A percentile compares a stretch with the other conserved stretches of the same genome.
phyloP scores from a whole-genome alignment of 2,888 invertebrate genomes.

The Agrochola lychnidis region DNA sequence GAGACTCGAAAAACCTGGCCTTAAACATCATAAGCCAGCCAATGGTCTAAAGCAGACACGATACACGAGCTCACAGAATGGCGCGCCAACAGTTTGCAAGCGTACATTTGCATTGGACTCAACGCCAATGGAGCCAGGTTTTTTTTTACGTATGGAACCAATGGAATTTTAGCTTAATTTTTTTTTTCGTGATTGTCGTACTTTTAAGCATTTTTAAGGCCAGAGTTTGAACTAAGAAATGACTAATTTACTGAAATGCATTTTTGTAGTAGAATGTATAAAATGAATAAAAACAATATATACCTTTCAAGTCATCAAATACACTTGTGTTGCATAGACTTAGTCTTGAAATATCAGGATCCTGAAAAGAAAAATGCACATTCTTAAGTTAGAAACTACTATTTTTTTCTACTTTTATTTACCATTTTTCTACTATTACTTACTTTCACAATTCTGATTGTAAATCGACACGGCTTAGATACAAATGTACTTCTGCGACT shows the following conservation, averaged over 20 bases:
- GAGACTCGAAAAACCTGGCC: no score
- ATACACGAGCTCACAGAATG: no score
- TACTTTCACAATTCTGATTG: constrained; percentile 86
- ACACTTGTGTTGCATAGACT: constrained; percentile 79
- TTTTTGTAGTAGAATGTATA: background rate
- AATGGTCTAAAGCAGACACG: no score
- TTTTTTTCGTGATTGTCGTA: background rate
- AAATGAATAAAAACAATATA: constrained; percentile 54
- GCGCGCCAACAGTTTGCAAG: no score
- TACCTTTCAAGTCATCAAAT: constrained; percentile 84
- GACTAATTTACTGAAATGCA: background rate
- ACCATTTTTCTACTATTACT: constrained; percentile 58
- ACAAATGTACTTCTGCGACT: constrained; percentile 86
- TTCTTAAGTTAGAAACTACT: constrained; percentile 2
- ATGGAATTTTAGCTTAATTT: background rate
- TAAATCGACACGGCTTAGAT: constrained; percentile 84
- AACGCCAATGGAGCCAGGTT: no score
- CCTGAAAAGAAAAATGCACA: constrained; percentile 73
- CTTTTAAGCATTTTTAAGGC: background rate
- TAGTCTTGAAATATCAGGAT: constrained; percentile 79
- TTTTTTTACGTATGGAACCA: no score
- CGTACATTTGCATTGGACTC: no score
- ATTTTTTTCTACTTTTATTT: constrained; percentile 9
- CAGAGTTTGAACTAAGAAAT: background rate
- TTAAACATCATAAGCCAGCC: no score